Evolutionary conservation across 1,140 invertebrate genomes (phyloP), one percentile per base, ranked within the genome.

Genomic region (Leguminivora glycinivorella): DNA sequence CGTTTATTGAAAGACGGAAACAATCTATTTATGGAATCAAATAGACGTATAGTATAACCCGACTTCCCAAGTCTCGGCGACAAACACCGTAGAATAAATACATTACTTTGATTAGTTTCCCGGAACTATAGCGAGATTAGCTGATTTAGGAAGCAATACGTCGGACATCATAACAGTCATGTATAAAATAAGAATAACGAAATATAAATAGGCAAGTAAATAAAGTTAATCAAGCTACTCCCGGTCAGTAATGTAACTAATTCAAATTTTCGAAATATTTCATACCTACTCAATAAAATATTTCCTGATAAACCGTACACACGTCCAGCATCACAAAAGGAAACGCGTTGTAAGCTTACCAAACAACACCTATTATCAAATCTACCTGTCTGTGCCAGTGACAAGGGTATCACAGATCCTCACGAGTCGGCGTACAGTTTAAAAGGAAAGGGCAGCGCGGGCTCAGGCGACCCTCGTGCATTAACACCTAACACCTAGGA

Each of bases 401-500:
- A 63, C 58, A 63, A 63, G 58, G 58, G 58, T 63, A 63, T 29
- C 26, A 31, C 58, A 63, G 25, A 63, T 63, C 58, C 58, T 63
- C 58, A 7, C 25, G 26, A 31, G 58, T 63, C 58, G 25, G 58
- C 26, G 12, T 29, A 29, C n/a, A 34, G 26, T 63, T 63, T 63
- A 63, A 63, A 63, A 17, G 26, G 58, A 63, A 63, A 29, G n/a
- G 47, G 47, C 31, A 19, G 34, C 24, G 25, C 19, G 47, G n/a
- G 52, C 43, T 14, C 40, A 60, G 40, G 10, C 70, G 69, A 24
- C 70, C 70, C 72, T 76, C 75, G 56, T 79, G 74, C 77, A 85
- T 85, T 87, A 84, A 73, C 81, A 78, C 71, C 38, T 67, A 38
- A 31, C 31, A 31, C 29, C 74, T 79, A 77, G 76, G 75, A 80